A percentile compares a stretch with the other conserved stretches of the same genome.
Evolutionary conservation across 2,797 vertebrate species (phyloP).

Genomic region (Neosalanx taihuensis): DNA sequence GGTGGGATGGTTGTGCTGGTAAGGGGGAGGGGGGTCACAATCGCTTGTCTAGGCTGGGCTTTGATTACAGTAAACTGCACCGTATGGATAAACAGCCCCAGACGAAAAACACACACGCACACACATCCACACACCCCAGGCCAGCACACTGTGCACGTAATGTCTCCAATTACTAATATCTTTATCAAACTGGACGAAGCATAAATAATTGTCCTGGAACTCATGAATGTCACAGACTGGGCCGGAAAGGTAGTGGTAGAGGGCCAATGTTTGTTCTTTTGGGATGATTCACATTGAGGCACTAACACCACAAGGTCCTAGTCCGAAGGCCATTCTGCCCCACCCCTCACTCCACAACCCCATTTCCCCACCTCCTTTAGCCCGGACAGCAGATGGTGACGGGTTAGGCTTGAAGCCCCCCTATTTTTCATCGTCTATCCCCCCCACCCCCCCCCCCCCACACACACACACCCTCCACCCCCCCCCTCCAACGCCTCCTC

Average conservation of each 20-base stretch:
- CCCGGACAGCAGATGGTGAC: constrained; percentile 83
- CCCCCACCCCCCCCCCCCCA: constrained; percentile 51
- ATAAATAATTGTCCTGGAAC: constrained; percentile 70
- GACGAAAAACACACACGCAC: constrained; percentile 5
- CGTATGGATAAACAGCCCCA: constrained; percentile 41
- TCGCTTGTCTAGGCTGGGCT: constrained; percentile 26
- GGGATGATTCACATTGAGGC: constrained; percentile 65
- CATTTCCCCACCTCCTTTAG: constrained; percentile 62
- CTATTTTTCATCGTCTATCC: constrained; percentile 28
- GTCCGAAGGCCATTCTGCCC: constrained; percentile 65
- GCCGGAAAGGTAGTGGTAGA: constrained; percentile 59
- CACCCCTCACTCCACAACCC: constrained; percentile 52
- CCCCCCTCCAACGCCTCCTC: constrained; percentile 33
- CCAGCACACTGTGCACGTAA: constrained; percentile 41
- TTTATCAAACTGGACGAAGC: constrained; percentile 78
- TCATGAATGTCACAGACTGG: constrained; percentile 71
- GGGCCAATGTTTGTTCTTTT: constrained; percentile 62
- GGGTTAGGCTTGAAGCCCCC: constrained; percentile 62
- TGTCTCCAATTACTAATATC: constrained; percentile 79
- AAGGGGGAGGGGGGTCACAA: constrained; percentile 19
- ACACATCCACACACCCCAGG: constrained; percentile 54
- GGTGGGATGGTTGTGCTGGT: constrained; percentile 2
- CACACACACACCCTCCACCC: constrained; percentile 38
- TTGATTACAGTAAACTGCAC: constrained; percentile 54
- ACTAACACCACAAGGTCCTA: constrained; percentile 57